Base-by-base conservation (phyloP, 1,140 invertebrate species). In the Neuroterus valhalla region DNA sequence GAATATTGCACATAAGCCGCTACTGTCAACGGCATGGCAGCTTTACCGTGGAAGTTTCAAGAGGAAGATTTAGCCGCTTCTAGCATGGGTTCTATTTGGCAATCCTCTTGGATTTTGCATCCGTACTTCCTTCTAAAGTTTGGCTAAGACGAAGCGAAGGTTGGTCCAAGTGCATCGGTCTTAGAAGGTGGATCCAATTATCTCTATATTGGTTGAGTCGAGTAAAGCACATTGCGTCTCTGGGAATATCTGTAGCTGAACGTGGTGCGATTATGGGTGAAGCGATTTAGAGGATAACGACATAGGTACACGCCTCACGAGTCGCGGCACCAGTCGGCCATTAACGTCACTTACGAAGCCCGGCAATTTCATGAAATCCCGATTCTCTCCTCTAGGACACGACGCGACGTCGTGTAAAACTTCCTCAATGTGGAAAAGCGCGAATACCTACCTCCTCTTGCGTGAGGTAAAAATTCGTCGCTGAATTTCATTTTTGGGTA, bases 261-360 rank as follows among this genome's bases (percentile, higher is more conserved):
- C 55, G 55, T 62, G 55, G 55, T 62, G 55, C 31, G 55, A 62
- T 62, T 62, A 62, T 62, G 31, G 55, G 55, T 62, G n/a, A 62
- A 62, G 55, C 55, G 55, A 62, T 62, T 62, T 62, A 62, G 55
- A 62, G 55, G 55, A 62, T 62, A 62, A 62, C 55, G 55, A 62
- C 55, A 15, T 62, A 62, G 55, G 55, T 31, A 62, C 55, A 62
- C 55, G 55, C 55, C 55, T 62, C 55, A 62, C 55, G 55, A 62
- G 23, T 62, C 55, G 55, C 31, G 55, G 55, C 55, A 62, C 55
- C 55, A 26, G 55, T 62, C 55, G 55, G 55, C 55, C 55, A 62
- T 62, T 62, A 62, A 62, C 26, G 55, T 62, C 55, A 62, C 31
- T 62, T 62, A 62, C 55, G 55, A 62, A 62, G 55, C 23, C 23